Percentiles rank a stretch among this genome's conserved stretches.
These are phyloP conservation scores for Athene cunicularia DNA, from an alignment of 2,113 vertebrate species.

Conservation along the genomic window DNA sequence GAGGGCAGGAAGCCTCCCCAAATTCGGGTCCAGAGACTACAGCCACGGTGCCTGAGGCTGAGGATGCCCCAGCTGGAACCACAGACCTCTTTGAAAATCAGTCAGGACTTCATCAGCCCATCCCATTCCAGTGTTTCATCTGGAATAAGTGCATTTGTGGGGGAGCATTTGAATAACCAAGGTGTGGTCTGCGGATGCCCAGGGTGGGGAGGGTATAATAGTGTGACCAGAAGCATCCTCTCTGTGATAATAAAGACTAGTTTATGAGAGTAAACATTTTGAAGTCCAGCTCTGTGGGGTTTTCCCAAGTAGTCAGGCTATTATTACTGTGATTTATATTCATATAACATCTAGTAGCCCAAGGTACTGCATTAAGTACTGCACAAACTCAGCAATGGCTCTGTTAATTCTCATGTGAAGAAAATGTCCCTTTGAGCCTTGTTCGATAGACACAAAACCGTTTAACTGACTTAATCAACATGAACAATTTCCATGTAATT, in stretches of 20 bases:
- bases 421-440: neutral
- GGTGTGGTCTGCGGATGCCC: neutral
- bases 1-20: neutral
- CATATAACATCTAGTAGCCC: neutral
- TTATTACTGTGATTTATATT: slow-evolving; percentile 34
- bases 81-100: neutral
- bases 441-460: neutral
- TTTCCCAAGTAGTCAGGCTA: neutral
- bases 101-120: neutral
- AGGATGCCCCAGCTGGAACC: accelerated
- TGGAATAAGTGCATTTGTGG: neutral
- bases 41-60: accelerated
- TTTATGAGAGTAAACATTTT: neutral
- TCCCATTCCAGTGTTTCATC: accelerated
- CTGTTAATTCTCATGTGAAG: neutral
- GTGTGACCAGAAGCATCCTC: neutral
- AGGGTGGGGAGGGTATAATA: accelerated
- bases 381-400: neutral
- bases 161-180: neutral
- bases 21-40: neutral
- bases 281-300: neutral
- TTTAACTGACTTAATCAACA: neutral
- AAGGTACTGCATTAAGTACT: neutral
- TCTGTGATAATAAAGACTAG: neutral
- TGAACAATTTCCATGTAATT: neutral